Base-by-base conservation (phyloP, 1,140 invertebrate genomes). In the Drosophila ohnishii region DNA sequence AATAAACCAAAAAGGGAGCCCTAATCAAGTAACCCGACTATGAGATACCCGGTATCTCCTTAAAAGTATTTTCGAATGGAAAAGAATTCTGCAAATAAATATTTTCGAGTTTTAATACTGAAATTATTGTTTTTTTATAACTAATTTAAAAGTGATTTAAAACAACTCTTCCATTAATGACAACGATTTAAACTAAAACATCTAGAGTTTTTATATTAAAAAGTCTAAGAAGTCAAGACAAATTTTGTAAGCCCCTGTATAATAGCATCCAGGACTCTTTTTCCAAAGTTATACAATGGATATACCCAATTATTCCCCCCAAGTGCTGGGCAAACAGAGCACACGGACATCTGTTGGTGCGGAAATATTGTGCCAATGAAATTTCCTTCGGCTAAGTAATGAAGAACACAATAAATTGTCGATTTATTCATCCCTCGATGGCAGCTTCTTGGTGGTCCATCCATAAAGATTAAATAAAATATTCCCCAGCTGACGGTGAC, bases 341-440 rank as follows among this genome's bases (percentile, higher is more conserved):
- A 57, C 35, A 11, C 19, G 11, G 25, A 48, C 67, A 71, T 69
- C 64, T 69, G 67, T 69, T 69, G 63, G 67, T 57, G 50, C 34
- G 67, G 42, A 70, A 71, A 58, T 71, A 57, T 53, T 67, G 47
- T 55, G 57, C 35, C 44, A 77, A 53, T 77, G 63, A 22, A 69
- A 47, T 71, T 57, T 57, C 9, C 47, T 51, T 34, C 25, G 14
- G 14, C 50, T 10, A 35, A 67, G 63, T 69, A 71, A 57, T 71
- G 50, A 57, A 71, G 34, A 40, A 39, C 64, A 72, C 67, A 77
- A 67, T 60, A 73, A 75, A 83, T 79, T 82, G 53, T 79, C 75
- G 75, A 80, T 87, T 80, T 86, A 86, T 83, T 75, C 76, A 79
- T 83, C 60, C 63, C 63, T 37, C 19, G 65, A 56, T 62, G 64